Conservation (phyloP, 2,113 vertebrate species). For the Podilymbus podiceps region DNA sequence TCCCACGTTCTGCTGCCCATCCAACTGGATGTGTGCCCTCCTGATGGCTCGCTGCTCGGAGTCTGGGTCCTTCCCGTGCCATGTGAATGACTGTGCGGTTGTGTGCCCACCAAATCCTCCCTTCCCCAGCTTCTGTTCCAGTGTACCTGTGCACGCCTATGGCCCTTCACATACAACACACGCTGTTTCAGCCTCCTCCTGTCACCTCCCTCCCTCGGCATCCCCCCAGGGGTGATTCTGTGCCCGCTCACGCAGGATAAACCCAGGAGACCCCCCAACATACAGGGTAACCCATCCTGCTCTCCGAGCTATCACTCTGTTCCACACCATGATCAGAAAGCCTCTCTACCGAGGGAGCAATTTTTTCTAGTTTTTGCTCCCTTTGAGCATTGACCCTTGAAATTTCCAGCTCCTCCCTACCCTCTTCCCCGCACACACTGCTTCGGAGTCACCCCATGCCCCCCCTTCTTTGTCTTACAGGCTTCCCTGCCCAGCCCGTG, state of each 20-base stretch:
- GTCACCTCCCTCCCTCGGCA: neutral
- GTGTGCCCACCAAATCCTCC: neutral
- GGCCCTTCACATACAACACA: neutral
- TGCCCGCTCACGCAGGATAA: neutral
- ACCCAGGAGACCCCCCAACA: neutral
- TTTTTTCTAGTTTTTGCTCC: neutral
- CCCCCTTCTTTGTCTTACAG: neutral
- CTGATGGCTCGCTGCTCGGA: rapidly evolving
- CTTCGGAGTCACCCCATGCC: neutral
- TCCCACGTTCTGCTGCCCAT: neutral
- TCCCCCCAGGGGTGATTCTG: neutral
- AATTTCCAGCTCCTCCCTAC: neutral
- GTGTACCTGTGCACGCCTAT: rapidly evolving
- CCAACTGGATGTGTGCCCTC: neutral
- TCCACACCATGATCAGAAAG: slow-evolving; percentile 11
- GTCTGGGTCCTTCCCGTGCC: neutral
- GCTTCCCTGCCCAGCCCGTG: neutral
- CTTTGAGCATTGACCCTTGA: slow-evolving; percentile 50
- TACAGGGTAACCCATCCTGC: rapidly evolving
- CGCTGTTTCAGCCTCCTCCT: neutral
- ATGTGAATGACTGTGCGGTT: rapidly evolving
- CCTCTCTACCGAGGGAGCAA: neutral
- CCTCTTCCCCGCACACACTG: neutral
- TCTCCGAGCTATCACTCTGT: neutral
- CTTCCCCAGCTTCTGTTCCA: neutral